Conservation (phyloP, 2,888 invertebrate species). For the Plebejus argus region DNA sequence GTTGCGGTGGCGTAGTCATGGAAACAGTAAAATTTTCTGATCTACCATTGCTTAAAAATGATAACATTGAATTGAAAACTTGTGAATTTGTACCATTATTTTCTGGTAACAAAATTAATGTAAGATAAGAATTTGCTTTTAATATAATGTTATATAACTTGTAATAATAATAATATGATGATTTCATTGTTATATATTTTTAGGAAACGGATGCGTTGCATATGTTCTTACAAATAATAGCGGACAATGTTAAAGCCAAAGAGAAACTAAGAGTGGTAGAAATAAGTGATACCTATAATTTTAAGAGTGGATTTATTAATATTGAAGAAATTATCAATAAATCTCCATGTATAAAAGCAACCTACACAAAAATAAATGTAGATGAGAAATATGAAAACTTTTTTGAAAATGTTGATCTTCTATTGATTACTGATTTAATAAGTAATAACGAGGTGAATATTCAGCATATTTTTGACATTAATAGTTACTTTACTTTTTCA, state of each 20-base stretch:
- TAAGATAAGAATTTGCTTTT: background rate
- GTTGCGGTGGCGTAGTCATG: constrained; percentile 16
- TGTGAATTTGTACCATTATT: background rate
- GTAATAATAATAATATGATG: too few species aligned
- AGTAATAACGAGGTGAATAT: background rate
- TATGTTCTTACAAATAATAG: constrained; percentile 10
- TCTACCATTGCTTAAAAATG: background rate
- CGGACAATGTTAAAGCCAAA: background rate
- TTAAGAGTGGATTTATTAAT: background rate
- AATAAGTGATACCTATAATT: background rate
- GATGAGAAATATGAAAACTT: background rate
- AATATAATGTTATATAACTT: too few species aligned
- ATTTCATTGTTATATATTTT: background rate
- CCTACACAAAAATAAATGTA: background rate
- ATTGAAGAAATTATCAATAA: background rate
- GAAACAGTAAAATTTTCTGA: constrained; percentile 13
- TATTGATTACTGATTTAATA: background rate
- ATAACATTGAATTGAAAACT: background rate
- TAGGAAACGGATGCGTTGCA: background rate
- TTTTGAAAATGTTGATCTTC: background rate
- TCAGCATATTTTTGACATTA: background rate
- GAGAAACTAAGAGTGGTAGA: background rate
- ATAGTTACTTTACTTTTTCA: too few species aligned
- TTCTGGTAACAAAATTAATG: background rate
- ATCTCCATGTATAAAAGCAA: background rate